Base-by-base conservation (phyloP, 1,140 invertebrate genomes). In the Heliothis subflexa region DNA sequence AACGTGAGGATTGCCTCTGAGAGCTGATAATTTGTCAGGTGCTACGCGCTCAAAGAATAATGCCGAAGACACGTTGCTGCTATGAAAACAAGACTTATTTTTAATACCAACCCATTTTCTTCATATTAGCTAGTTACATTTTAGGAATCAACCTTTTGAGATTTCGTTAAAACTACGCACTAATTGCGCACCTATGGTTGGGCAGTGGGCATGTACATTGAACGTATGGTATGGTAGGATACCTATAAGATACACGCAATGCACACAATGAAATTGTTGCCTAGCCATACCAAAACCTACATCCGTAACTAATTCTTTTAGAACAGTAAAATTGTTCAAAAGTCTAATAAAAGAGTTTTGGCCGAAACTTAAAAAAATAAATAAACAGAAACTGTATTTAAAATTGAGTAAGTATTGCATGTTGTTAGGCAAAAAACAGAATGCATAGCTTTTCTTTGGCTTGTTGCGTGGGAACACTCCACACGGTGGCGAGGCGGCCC, bases 1-100 rank as follows among this genome's bases (percentile, higher is more conserved):
- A 92, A 92, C 90, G 90, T 84, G 88, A 86, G 89, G 88, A 91
- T 93, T 92, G 87, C 88, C 83, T 84, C 86, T 85, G 86, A 89
- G 80, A 88, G 83, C 62, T 78, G 88, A 90, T 92, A 91, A 93
- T 94, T 94, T 93, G 89, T 94, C 90, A 92, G 93, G 89, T 90
- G 87, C 78, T 82, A 70, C 78, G n/a, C 55, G 64, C 14, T 77
- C 90, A 93, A 90, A 92, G 91, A 94, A 68, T 83, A 89, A 18
- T 21, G 13, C 18, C 18, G 13, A 11, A 75, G 73, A 75, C 4
- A 64, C 25, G 18, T 70, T 40, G 73, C 7, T 49, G 11, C 2
- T 11, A 68, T 11, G 21, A 49, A 25, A 49, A 68, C n/a, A n/a
- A n/a, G n/a, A n/a, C n/a, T n/a, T n/a, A n/a, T n/a, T n/a, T 45